Evolutionary conservation across 1,140 invertebrate genomes (phyloP).

Genomic region (Nasonia longicornis): DNA sequence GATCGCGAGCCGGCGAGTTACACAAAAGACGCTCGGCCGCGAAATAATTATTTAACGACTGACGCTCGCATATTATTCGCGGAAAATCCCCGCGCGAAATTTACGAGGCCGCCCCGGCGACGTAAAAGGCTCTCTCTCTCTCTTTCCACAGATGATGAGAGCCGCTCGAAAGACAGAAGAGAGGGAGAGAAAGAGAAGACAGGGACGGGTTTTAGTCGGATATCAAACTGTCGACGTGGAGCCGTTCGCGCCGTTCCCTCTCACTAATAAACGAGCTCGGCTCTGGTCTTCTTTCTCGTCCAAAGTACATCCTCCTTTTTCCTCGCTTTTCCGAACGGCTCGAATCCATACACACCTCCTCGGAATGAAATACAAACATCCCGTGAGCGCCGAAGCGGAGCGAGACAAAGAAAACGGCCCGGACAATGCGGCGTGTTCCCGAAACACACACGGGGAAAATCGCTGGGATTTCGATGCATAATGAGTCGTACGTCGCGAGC

Average conservation of each 20-base stretch:
- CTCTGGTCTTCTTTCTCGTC: not conserved
- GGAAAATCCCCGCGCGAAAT: constrained; percentile 34
- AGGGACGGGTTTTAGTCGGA: constrained; percentile 24
- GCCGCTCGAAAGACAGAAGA: not conserved
- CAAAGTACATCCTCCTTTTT: not conserved
- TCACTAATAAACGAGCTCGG: constrained; percentile 35
- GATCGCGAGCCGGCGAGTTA: not conserved
- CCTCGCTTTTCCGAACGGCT: not conserved
- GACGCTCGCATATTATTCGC: constrained; percentile 22
- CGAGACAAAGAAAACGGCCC: not conserved
- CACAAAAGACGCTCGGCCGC: constrained; percentile 21
- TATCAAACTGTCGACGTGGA: constrained; percentile 40
- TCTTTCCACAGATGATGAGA: not conserved
- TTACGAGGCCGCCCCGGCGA: constrained; percentile 11
- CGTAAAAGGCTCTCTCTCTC: constrained; percentile 27
- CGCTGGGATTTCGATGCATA: not conserved
- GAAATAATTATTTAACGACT: constrained; percentile 46
- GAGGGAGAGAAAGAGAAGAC: constrained; percentile 4
- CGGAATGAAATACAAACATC: too few relatives aligned
- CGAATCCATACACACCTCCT: not conserved
- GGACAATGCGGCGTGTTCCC: not conserved
- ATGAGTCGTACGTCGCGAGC: not conserved
- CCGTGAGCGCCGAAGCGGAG: too few relatives aligned
- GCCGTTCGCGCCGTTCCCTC: constrained; percentile 11
- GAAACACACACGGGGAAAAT: not conserved